These are phyloP conservation scores for Neopipo cinnamomea DNA, from an alignment of 2,113 vertebrate genomes.

Conservation along the genomic window DNA sequence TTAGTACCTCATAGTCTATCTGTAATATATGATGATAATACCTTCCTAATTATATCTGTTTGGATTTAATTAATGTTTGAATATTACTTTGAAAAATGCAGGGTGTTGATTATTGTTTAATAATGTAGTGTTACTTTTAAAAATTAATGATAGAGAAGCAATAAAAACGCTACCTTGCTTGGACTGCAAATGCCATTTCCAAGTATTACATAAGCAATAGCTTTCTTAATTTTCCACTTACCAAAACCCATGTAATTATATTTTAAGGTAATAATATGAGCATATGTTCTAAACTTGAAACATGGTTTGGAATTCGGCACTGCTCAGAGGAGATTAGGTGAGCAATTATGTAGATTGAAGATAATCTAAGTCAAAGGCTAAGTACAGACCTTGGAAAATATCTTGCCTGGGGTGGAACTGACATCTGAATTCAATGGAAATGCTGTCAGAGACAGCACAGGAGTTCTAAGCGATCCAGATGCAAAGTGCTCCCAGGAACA, in stretches of 20 bases:
- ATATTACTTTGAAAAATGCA: not conserved
- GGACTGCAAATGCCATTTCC: constrained; percentile 24
- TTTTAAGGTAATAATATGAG: constrained; percentile 15
- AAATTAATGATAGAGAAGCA: constrained; percentile 11
- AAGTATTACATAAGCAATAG: not conserved
- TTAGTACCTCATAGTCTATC: not conserved
- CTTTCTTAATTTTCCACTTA: constrained; percentile 34
- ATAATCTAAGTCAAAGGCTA: constrained; percentile 15
- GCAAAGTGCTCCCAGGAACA: not conserved
- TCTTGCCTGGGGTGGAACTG: not conserved
- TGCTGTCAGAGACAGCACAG: not conserved
- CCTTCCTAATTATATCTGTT: not conserved
- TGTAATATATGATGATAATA: not conserved
- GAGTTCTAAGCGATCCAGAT: not conserved
- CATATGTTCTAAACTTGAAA: not conserved
- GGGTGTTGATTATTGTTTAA: constrained; percentile 13
- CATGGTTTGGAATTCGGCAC: not conserved
- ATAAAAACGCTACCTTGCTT: constrained; percentile 25
- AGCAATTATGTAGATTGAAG: not conserved
- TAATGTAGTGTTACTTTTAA: constrained; percentile 42
- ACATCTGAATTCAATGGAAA: not conserved
- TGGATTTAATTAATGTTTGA: not conserved
- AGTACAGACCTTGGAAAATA: not conserved
- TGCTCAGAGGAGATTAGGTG: not conserved
- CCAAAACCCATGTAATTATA: constrained; percentile 19